phyloP scores from a whole-genome alignment of 1,140 invertebrate species.

The Zaprionus taronus region DNA sequence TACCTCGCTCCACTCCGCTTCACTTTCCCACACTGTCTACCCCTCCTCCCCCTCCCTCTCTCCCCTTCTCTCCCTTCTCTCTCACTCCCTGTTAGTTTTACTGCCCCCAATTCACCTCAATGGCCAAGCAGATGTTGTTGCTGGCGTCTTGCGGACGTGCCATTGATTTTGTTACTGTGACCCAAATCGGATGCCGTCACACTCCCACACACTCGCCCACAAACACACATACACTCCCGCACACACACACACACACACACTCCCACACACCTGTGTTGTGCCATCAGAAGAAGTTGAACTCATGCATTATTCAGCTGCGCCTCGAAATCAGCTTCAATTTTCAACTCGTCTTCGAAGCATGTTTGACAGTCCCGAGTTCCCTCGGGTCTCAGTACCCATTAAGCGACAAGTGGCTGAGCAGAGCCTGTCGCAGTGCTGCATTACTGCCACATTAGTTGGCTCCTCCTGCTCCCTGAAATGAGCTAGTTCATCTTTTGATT shows the following conservation, averaged over 20 bases:
- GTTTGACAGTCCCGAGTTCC: background rate
- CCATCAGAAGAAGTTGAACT: slow-evolving; percentile 15
- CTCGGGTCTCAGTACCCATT: slow-evolving; percentile 9
- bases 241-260: slow-evolving; percentile 6
- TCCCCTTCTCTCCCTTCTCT: background rate
- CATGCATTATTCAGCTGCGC: slow-evolving; percentile 69
- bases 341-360: slow-evolving; percentile 29
- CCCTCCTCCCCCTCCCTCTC: background rate
- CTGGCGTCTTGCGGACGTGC: slow-evolving; percentile 3
- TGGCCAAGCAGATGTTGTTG: background rate
- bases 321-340: slow-evolving; percentile 52
- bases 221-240: slow-evolving; percentile 17
- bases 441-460: slow-evolving; percentile 1
- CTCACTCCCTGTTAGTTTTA: background rate
- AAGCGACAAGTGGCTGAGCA: slow-evolving; percentile 14
- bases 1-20: background rate
- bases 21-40: background rate
- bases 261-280: slow-evolving; percentile 8
- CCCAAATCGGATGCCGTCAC: slow-evolving; percentile 52
- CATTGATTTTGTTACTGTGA: slow-evolving; percentile 75
- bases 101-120: background rate
- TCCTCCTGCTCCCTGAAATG: background rate
- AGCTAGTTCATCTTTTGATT: slow-evolving; percentile 57
- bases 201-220: background rate
- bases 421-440: background rate